These are phyloP conservation scores for Aelia acuminata DNA, from an alignment of 2,888 invertebrate genomes.

Conservation along the genomic window DNA sequence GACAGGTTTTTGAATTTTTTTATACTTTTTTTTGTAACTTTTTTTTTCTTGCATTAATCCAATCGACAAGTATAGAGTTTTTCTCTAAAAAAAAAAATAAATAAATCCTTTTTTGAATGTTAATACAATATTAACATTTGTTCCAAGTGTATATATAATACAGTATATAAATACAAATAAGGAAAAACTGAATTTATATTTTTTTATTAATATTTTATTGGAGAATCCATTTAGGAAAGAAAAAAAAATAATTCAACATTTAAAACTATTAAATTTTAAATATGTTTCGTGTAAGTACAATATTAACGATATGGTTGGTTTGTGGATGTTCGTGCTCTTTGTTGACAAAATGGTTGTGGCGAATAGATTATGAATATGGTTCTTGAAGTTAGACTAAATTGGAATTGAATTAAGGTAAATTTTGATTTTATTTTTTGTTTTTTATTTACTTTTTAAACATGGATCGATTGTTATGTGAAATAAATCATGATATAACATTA, in stretches of 20 bases:
- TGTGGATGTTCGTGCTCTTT: constrained; percentile 43
- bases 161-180: constrained; percentile 58
- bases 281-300: constrained; percentile 53
- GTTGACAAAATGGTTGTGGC: constrained; percentile 44
- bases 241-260: constrained; percentile 49
- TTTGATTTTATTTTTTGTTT: not conserved
- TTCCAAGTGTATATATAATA: constrained; percentile 61
- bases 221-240: constrained; percentile 55
- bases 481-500: constrained; percentile 38
- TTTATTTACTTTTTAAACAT: not conserved
- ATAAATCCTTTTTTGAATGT: constrained; percentile 41
- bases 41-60: constrained; percentile 40
- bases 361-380: constrained; percentile 24
- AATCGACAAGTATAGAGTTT: constrained; percentile 24
- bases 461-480: constrained; percentile 49
- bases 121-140: constrained; percentile 53
- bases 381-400: constrained; percentile 6
- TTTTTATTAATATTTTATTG: constrained; percentile 59
- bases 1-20: constrained; percentile 54
- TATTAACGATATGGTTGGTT: constrained; percentile 46
- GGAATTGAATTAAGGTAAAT: not conserved
- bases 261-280: constrained; percentile 50
- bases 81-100: constrained; percentile 48
- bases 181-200: constrained; percentile 60
- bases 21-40: constrained; percentile 16